Conservation (phyloP, 2,113 vertebrate species). For the Motacilla tschutschensis region DNA sequence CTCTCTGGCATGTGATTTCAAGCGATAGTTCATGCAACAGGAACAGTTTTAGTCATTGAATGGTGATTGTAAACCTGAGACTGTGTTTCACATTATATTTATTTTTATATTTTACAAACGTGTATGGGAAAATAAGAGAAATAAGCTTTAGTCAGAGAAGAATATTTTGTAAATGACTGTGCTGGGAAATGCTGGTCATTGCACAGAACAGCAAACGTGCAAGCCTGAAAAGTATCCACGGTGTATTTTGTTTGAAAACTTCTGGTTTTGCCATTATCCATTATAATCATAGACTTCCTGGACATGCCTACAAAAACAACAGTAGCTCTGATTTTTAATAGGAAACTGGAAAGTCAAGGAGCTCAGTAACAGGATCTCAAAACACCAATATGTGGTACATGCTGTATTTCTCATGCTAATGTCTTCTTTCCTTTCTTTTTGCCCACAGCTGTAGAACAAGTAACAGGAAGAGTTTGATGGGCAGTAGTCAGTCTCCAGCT, state of each 20-base stretch:
- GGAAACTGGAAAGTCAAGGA: not conserved
- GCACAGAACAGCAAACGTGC: not conserved
- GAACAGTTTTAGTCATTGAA: conserved; percentile 14
- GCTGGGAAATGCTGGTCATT: not conserved
- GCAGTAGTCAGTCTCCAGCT: conserved; percentile 89
- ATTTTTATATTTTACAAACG: not conserved
- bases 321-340: conserved; percentile 11
- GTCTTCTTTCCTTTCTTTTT: not conserved
- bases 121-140: not conserved
- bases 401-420: not conserved
- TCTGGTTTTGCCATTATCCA: not conserved
- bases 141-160: not conserved
- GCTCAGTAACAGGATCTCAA: not conserved
- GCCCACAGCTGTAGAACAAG: conserved; percentile 89
- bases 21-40: conserved; percentile 38
- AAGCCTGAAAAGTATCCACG: not conserved
- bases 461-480: conserved; percentile 94
- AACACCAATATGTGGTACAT: not conserved
- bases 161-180: not conserved
- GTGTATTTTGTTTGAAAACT: not conserved
- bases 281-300: not conserved
- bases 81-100: not conserved
- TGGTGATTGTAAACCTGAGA: conserved; percentile 5
- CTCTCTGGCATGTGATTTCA: conserved; percentile 34
- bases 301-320: not conserved